Evolutionary conservation across 2,113 vertebrate genomes (phyloP).

Genomic region (Cepphus grylle): DNA sequence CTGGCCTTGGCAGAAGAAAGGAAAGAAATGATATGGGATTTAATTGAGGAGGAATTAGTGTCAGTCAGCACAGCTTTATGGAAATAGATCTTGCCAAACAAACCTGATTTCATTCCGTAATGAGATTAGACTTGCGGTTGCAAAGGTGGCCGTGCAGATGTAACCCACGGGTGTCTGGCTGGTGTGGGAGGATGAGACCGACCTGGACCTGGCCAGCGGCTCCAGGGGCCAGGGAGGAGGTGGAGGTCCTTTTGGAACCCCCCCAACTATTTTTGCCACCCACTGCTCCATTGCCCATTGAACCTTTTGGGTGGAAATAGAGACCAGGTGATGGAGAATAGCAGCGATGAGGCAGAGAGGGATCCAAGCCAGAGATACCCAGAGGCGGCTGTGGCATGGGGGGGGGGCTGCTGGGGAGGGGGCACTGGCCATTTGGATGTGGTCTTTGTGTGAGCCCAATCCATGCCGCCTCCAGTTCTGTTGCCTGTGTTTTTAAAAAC

Average conservation of each 20-base stretch:
- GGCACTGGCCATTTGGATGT: accelerated
- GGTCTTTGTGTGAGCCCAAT: neutral
- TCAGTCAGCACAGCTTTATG: neutral
- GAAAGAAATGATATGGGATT: neutral
- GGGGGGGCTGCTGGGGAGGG: neutral
- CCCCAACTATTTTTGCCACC: neutral
- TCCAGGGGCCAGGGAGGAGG: too few relatives aligned
- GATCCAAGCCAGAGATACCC: accelerated
- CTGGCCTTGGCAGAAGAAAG: neutral
- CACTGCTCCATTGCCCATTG: accelerated
- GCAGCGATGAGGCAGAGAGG: neutral
- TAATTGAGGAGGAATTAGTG: neutral
- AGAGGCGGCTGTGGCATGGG: accelerated
- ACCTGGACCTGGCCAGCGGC: accelerated
- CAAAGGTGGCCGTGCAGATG: neutral
- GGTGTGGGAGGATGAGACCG: accelerated
- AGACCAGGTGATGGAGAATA: neutral
- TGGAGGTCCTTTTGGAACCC: neutral
- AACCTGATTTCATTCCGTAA: neutral
- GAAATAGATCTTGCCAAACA: neutral
- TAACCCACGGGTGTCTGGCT: neutral
- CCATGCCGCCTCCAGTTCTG: neutral
- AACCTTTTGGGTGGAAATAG: neutral
- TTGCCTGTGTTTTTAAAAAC: neutral
- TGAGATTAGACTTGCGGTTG: neutral